Evolutionary conservation across 1,140 invertebrate species (phyloP).

Genomic region (Subanguina moxae): DNA sequence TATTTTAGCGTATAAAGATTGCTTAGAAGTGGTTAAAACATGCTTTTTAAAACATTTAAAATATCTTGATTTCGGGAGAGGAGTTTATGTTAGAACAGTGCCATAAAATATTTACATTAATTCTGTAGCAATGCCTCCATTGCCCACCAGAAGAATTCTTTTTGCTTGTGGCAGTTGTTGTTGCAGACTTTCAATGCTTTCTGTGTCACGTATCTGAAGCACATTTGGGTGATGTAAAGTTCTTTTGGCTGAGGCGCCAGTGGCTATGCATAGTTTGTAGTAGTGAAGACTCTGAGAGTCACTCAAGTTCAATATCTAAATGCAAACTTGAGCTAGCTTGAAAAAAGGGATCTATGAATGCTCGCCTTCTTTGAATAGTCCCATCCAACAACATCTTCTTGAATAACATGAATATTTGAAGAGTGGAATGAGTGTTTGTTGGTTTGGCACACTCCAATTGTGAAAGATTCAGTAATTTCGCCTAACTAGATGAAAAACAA

Average conservation of each 20-base stretch:
- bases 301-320: conserved; percentile 6
- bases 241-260: conserved; percentile 25
- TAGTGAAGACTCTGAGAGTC: conserved; percentile 17
- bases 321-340: conserved; percentile 9
- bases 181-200: conserved; percentile 25
- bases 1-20: no score
- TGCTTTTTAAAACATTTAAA: no score
- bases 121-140: conserved; percentile 43
- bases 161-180: conserved; percentile 12
- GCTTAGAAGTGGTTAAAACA: no score
- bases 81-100: no score
- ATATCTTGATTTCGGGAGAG: no score
- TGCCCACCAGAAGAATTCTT: conserved; percentile 33
- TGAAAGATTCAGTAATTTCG: conserved; percentile 23
- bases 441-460: conserved; percentile 2
- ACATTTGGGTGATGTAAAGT: conserved; percentile 15
- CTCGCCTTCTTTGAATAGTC: conserved; percentile 13
- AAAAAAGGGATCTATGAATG: not conserved
- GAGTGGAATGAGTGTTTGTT: conserved; percentile 10
- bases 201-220: conserved; percentile 28
- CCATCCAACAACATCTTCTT: conserved; percentile 34
- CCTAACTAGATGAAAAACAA: conserved; percentile 16
- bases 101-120: conserved; percentile 23
- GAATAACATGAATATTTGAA: conserved; percentile 19
- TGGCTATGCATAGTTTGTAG: conserved; percentile 31